Evolutionary conservation across 2,113 vertebrate species (phyloP).

Genomic region (Hypocryptadius cinnamomeus): DNA sequence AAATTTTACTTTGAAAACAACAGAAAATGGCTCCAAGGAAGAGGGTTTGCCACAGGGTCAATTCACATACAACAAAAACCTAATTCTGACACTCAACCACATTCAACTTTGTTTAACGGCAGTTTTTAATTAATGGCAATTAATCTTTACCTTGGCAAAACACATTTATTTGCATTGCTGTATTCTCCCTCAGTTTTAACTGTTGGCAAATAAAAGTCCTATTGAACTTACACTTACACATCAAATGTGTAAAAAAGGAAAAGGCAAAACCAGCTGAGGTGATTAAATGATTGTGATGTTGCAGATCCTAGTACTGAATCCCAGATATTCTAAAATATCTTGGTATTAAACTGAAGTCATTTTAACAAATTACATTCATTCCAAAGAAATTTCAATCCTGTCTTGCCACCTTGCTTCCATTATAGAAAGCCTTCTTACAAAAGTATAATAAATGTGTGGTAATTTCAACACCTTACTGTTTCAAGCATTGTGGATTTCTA

Average conservation of each 20-base stretch:
- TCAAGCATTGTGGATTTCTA: constrained; percentile 29
- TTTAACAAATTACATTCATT: neutral
- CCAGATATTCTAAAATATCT: neutral
- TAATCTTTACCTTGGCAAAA: constrained; percentile 37
- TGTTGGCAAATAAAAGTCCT: constrained; percentile 1
- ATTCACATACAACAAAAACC: neutral
- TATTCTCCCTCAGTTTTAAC: neutral
- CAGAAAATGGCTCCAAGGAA: constrained; percentile 35
- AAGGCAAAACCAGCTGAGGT: neutral
- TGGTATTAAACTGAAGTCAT: neutral
- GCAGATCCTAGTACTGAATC: neutral
- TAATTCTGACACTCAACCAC: constrained; percentile 12
- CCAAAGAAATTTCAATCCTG: neutral
- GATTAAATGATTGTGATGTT: neutral
- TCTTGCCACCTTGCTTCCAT: neutral
- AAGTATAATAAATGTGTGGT: neutral
- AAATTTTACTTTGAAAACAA: constrained; percentile 14
- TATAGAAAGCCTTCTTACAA: neutral
- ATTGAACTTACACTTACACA: neutral
- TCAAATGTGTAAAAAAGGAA: neutral
- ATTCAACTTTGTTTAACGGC: constrained; percentile 15
- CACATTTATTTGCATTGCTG: constrained; percentile 30
- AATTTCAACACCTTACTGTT: constrained; percentile 3
- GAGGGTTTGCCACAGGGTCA: neutral
- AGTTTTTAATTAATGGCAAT: constrained; percentile 54